Evolutionary conservation across 2,888 invertebrate genomes (phyloP).

Genomic region (Eledone cirrhosa): DNA sequence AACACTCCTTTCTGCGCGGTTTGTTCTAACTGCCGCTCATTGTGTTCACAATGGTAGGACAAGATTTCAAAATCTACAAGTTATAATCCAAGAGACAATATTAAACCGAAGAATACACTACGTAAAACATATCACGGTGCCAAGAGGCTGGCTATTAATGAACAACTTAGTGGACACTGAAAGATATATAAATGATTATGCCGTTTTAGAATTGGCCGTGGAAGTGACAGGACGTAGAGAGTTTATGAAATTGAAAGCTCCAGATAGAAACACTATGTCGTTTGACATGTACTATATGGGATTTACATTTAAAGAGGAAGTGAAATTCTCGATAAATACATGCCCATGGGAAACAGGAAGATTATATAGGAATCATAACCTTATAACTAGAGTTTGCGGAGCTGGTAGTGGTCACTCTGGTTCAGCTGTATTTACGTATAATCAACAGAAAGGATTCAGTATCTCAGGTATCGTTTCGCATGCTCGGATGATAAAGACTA

Average conservation of each 20-base stretch:
- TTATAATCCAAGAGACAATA: conserved; percentile 52
- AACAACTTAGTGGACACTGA: conserved; percentile 38
- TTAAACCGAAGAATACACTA: conserved; percentile 51
- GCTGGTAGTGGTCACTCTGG: conserved; percentile 57
- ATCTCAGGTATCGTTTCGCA: conserved; percentile 60
- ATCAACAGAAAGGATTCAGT: conserved; percentile 44
- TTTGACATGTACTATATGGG: conserved; percentile 53
- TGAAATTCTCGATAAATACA: conserved; percentile 46
- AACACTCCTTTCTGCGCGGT: conserved; percentile 53
- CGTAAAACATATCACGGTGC: conserved; percentile 52
- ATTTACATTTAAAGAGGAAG: conserved; percentile 40
- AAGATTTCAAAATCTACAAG: conserved; percentile 16
- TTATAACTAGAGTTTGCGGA: conserved; percentile 55
- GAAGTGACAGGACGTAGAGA: conserved; percentile 48
- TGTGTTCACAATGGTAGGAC: conserved; percentile 57
- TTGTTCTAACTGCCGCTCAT: conserved; percentile 62
- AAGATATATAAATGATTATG: conserved; percentile 55
- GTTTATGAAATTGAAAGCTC: conserved; percentile 53
- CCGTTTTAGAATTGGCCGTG: conserved; percentile 51
- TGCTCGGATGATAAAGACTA: conserved; percentile 38
- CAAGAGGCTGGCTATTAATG: conserved; percentile 46
- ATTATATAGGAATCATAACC: conserved; percentile 45
- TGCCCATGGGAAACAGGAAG: conserved; percentile 46
- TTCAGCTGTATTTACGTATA: conserved; percentile 51
- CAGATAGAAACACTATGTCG: conserved; percentile 41